Conservation (phyloP, 2,888 invertebrate species). For the Sussaba pulchella region DNA sequence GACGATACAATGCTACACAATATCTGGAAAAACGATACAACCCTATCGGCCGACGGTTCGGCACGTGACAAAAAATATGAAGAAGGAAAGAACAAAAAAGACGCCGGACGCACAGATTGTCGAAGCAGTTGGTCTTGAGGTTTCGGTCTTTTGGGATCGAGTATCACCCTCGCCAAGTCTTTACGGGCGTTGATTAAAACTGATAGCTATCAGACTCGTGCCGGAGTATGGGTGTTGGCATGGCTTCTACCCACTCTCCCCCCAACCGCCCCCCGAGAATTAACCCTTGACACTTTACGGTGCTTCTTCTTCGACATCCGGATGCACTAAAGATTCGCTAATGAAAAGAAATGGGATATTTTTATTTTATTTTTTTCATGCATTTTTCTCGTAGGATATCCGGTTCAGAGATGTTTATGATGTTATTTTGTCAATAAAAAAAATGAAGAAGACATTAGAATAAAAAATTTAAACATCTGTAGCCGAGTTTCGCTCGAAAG, state of each 20-base stretch:
- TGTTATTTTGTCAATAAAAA: too few relatives aligned
- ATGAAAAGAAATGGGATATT: too few relatives aligned
- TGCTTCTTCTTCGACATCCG: too few relatives aligned
- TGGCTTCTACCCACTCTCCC: too few relatives aligned
- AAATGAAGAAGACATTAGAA: background rate
- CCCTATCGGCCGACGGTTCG: conserved; percentile 20
- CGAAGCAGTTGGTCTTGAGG: conserved; percentile 46
- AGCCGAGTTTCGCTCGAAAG: background rate
- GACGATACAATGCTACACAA: conserved; percentile 24
- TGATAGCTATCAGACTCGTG: conserved; percentile 32
- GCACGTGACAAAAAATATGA: conserved; percentile 38
- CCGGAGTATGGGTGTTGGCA: conserved; percentile 38
- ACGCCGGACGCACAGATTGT: conserved; percentile 54
- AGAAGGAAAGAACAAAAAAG: background rate
- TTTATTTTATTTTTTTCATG: too few relatives aligned
- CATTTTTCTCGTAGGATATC: too few relatives aligned
- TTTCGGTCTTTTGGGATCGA: conserved; percentile 52
- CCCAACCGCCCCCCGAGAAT: too few relatives aligned
- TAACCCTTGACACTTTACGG: too few relatives aligned
- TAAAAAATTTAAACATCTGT: background rate
- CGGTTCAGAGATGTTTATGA: too few relatives aligned
- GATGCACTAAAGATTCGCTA: too few relatives aligned
- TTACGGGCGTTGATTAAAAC: conserved; percentile 15
- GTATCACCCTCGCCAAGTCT: conserved; percentile 43
- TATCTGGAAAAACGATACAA: conserved; percentile 53